These are phyloP conservation scores for Machaerirhynchus nigripectus DNA, from an alignment of 2,113 vertebrate genomes.

Conservation along the genomic window DNA sequence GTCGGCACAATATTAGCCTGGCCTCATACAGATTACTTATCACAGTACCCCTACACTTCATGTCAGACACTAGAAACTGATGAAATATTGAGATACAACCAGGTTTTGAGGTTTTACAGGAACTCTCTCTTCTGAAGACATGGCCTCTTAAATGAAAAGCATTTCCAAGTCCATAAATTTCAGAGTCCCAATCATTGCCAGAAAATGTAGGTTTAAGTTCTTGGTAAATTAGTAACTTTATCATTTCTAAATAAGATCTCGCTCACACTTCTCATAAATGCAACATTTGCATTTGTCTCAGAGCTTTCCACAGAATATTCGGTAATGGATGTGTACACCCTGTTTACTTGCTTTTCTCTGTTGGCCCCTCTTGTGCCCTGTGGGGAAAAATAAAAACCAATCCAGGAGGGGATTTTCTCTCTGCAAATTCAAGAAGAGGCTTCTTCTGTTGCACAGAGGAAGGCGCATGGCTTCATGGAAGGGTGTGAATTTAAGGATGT, in stretches of 20 bases:
- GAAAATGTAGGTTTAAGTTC: neutral
- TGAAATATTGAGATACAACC: neutral
- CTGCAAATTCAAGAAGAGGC: neutral
- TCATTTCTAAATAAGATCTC: neutral
- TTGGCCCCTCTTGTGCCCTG: accelerated
- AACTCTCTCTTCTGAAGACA: neutral
- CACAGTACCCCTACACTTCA: neutral
- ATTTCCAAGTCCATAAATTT: neutral
- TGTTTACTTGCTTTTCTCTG: neutral
- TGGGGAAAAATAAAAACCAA: neutral
- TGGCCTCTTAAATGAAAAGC: neutral
- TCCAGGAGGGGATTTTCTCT: neutral
- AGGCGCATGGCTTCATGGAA: neutral
- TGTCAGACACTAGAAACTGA: neutral
- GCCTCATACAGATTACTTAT: neutral
- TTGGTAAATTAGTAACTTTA: neutral
- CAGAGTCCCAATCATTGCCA: neutral
- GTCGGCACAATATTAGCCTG: neutral
- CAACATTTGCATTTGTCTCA: neutral
- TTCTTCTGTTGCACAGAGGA: neutral
- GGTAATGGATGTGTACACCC: accelerated
- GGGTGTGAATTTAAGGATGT: neutral
- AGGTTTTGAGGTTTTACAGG: neutral
- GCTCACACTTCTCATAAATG: neutral
- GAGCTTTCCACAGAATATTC: neutral